Conservation (phyloP, 2,888 invertebrate species). For the Drosophila austrosaltans region DNA sequence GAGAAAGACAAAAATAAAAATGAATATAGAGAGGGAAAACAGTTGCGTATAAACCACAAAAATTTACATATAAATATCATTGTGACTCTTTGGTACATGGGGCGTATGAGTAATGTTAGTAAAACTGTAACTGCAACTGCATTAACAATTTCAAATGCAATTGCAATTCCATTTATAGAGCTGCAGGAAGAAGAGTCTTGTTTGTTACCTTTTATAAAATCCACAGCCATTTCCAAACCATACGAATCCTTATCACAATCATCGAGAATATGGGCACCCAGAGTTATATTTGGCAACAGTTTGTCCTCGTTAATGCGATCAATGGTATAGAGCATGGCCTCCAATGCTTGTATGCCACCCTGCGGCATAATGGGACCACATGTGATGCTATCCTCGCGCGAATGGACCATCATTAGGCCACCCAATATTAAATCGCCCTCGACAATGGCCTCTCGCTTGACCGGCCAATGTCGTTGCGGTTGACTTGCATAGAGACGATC, state of each 20-base stretch:
- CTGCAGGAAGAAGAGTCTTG: neutral
- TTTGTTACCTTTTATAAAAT: conserved; percentile 93
- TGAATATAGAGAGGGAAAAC: too few relatives aligned
- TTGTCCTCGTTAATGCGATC: conserved; percentile 88
- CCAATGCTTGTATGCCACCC: conserved; percentile 92
- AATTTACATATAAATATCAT: conserved; percentile 43
- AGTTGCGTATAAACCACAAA: conserved; percentile 1
- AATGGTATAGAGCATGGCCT: conserved; percentile 94
- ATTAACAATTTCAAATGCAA: conserved; percentile 1
- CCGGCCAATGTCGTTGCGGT: conserved; percentile 86
- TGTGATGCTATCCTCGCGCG: conserved; percentile 90
- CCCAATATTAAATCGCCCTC: conserved; percentile 93
- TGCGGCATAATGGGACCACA: conserved; percentile 96
- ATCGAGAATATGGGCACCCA: conserved; percentile 94
- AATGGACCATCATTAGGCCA: conserved; percentile 96
- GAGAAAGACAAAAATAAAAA: too few relatives aligned
- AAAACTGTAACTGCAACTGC: neutral
- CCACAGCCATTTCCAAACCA: conserved; percentile 95
- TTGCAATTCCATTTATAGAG: neutral
- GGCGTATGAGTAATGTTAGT: conserved; percentile 31
- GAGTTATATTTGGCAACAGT: conserved; percentile 88
- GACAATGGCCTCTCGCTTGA: conserved; percentile 91
- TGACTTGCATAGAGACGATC: conserved; percentile 59
- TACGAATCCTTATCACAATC: conserved; percentile 97
- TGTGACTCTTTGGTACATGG: neutral